phyloP scores from a whole-genome alignment of 2,888 invertebrate species.

The Conomelus anceps region DNA sequence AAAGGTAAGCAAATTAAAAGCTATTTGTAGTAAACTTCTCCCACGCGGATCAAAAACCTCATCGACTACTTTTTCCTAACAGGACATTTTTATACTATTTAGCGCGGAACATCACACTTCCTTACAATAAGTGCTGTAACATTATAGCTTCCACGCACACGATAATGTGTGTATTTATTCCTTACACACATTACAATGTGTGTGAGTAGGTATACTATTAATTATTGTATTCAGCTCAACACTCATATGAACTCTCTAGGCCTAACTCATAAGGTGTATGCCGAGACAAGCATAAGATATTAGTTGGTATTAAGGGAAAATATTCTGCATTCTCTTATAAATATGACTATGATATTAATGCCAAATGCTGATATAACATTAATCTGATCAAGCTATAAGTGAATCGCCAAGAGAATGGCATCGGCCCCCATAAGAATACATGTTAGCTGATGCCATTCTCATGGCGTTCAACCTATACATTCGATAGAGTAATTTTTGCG shows the following conservation, averaged over 20 bases:
- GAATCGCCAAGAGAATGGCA: no score
- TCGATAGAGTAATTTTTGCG: no score
- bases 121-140: no score
- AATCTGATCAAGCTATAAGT: no score
- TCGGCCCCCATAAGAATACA: no score
- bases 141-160: neutral
- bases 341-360: no score
- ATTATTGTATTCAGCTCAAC: neutral
- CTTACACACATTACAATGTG: neutral
- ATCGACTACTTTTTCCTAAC: no score
- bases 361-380: no score
- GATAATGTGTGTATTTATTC: neutral
- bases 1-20: slow-evolving; percentile 38
- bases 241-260: neutral
- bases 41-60: no score
- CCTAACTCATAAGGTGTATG: neutral
- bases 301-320: neutral
- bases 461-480: no score
- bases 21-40: neutral
- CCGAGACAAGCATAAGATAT: neutral
- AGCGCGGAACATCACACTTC: neutral
- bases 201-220: neutral
- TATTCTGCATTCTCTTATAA: no score
- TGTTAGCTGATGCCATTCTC: no score
- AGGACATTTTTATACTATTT: neutral